Evolutionary conservation across 2,888 invertebrate genomes (phyloP).

Genomic region (Zele albiditarsus): DNA sequence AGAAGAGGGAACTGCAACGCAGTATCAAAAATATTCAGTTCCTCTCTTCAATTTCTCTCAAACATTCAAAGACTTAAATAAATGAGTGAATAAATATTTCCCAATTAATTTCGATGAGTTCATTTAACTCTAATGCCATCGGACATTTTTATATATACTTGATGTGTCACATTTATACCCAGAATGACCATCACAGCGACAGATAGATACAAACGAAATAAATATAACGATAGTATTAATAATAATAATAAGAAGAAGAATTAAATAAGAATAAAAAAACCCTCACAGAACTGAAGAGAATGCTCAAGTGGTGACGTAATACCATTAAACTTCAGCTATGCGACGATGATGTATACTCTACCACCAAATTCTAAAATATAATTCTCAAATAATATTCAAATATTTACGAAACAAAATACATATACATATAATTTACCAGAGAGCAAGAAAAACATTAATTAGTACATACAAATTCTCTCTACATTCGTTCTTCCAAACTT

Average conservation of each 20-base stretch:
- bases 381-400: neutral
- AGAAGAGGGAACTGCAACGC: too few species aligned
- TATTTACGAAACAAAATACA: neutral
- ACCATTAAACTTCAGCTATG: neutral
- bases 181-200: neutral
- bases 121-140: neutral
- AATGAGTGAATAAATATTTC: neutral
- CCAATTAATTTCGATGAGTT: neutral
- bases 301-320: slow-evolving; percentile 4
- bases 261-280: neutral
- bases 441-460: too few species aligned
- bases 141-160: neutral
- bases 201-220: neutral
- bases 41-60: too few species aligned
- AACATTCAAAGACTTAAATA: too few species aligned
- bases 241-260: neutral
- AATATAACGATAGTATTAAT: too few species aligned
- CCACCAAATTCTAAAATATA: neutral
- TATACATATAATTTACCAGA: neutral
- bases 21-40: too few species aligned
- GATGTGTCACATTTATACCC: neutral
- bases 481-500: too few species aligned
- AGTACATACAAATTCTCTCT: too few species aligned
- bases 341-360: neutral
- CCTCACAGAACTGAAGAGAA: neutral